Evolutionary conservation across 2,797 vertebrate species (phyloP).

Genomic region (Cossypha caffra): DNA sequence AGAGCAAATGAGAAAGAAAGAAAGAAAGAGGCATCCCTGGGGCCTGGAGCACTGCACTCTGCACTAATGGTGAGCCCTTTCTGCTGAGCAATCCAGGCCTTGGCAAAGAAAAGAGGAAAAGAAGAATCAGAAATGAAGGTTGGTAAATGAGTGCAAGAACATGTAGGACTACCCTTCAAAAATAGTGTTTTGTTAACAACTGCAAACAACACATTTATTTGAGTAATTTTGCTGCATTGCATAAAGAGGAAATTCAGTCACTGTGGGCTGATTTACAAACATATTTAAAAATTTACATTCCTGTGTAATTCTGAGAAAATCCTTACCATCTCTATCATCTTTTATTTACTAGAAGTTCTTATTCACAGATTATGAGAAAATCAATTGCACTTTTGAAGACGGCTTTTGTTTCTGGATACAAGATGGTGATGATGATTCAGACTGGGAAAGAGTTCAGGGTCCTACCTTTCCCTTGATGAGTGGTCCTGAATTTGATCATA

Average conservation of each 20-base stretch:
- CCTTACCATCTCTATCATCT: background rate
- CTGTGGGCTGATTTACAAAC: background rate
- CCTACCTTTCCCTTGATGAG: constrained; percentile 70
- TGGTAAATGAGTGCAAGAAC: background rate
- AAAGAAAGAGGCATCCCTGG: background rate
- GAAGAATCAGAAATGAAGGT: background rate
- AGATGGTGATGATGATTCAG: constrained; percentile 72
- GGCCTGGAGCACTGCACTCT: background rate
- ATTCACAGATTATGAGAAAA: constrained; percentile 77
- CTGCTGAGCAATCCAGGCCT: background rate
- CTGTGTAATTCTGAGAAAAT: background rate
- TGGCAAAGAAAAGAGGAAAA: background rate
- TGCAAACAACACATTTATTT: background rate
- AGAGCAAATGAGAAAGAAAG: background rate
- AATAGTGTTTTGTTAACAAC: background rate
- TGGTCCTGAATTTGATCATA: constrained; percentile 90
- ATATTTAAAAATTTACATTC: background rate
- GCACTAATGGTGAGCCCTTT: background rate
- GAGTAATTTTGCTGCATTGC: background rate
- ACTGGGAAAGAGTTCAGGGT: constrained; percentile 82
- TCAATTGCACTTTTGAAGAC: constrained; percentile 87
- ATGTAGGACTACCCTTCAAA: background rate
- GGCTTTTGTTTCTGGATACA: constrained; percentile 90
- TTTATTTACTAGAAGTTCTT: background rate
- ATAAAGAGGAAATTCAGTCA: background rate